Evolutionary conservation across 1,140 invertebrate species (phyloP).

Genomic region (Paraescarpia echinospica): DNA sequence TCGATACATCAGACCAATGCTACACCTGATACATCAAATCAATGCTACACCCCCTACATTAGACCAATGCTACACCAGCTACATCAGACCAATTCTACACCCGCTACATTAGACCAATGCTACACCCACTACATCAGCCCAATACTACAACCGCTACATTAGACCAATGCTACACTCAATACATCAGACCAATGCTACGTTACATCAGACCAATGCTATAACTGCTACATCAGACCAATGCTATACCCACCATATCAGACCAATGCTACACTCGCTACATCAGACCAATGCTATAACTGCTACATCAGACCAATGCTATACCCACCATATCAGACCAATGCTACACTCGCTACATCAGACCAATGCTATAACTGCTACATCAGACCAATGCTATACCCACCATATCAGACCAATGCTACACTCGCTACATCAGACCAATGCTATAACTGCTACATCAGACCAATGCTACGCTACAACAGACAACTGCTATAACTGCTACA

Average conservation of each 20-base stretch:
- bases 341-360: neutral
- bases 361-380: neutral
- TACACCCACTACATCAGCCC: too few relatives aligned
- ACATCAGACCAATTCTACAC: neutral
- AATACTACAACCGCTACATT: too few relatives aligned
- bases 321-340: neutral
- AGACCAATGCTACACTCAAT: too few relatives aligned
- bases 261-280: too few relatives aligned
- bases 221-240: neutral
- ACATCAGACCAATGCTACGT: too few relatives aligned
- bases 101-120: neutral
- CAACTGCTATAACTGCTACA: neutral
- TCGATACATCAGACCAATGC: too few relatives aligned
- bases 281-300: too few relatives aligned
- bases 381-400: neutral
- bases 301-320: neutral
- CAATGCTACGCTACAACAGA: neutral
- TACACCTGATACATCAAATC: too few relatives aligned
- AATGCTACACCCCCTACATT: neutral
- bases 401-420: neutral
- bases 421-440: neutral
- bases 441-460: neutral
- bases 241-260: neutral
- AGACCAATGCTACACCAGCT: neutral
- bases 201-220: neutral